phyloP scores from a whole-genome alignment of 2,113 vertebrate genomes.

The Mesoclemmys tuberculata region DNA sequence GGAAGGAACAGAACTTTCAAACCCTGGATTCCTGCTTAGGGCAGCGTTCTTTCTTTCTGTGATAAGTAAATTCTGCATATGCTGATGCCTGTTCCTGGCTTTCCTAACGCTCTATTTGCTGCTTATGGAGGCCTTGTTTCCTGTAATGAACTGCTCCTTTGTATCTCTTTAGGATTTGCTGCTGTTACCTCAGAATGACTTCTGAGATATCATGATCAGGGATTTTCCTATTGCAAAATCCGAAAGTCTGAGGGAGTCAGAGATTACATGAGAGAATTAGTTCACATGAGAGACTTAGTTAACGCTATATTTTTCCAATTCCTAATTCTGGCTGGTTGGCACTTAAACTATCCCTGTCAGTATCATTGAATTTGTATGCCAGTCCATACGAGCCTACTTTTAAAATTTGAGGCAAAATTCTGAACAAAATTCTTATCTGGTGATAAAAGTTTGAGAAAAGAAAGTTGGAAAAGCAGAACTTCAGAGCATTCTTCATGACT shows the following conservation, averaged over 20 bases:
- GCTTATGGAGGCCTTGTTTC: not conserved
- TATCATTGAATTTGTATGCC: not conserved
- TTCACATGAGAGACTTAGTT: not conserved
- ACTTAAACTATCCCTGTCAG: not conserved
- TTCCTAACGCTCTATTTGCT: not conserved
- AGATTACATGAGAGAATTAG: not conserved
- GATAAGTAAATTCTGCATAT: not conserved
- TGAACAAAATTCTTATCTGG: not conserved
- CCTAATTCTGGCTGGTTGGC: not conserved
- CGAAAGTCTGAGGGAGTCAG: not conserved
- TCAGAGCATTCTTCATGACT: not conserved
- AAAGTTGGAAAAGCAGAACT: not conserved
- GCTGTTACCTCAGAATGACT: not conserved
- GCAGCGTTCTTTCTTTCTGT: not conserved
- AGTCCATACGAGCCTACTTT: not conserved
- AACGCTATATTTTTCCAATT: not conserved
- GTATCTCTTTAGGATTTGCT: not conserved
- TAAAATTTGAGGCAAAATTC: not conserved
- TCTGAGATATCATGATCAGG: not conserved
- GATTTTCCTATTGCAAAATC: not conserved
- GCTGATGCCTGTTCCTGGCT: not conserved
- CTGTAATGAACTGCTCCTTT: not conserved
- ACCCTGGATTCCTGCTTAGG: not conserved
- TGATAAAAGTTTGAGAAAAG: not conserved
- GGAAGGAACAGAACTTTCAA: not conserved